These are phyloP conservation scores for Brachionus koreanus DNA, from an alignment of 1,140 invertebrate species.

Conservation along the genomic window DNA sequence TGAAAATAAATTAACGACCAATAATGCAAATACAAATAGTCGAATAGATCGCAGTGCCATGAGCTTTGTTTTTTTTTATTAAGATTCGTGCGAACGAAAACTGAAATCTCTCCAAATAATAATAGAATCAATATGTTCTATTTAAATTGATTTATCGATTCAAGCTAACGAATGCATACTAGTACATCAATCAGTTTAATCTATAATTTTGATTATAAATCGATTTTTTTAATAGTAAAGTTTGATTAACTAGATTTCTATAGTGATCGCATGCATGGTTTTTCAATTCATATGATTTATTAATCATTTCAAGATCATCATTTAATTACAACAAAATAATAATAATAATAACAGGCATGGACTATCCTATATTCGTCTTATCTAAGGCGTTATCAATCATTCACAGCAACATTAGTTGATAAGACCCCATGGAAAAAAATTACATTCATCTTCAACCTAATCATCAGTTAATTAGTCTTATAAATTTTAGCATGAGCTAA, in stretches of 20 bases:
- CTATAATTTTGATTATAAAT: background rate
- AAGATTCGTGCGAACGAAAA: background rate
- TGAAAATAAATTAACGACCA: background rate
- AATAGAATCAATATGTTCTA: constrained; percentile 12
- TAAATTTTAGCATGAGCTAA: too few relatives aligned
- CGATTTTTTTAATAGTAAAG: constrained; percentile 7
- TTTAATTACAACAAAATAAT: background rate
- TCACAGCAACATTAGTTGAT: background rate
- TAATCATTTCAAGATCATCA: constrained; percentile 30
- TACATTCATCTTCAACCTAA: background rate
- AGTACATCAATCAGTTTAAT: constrained; percentile 39
- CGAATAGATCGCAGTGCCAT: background rate
- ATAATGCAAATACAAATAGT: background rate
- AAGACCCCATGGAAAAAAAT: background rate
- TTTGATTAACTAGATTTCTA: constrained; percentile 35
- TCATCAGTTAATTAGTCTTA: too few relatives aligned
- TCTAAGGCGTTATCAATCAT: background rate
- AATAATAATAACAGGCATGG: background rate
- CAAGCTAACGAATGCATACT: constrained; percentile 6
- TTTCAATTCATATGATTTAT: constrained; percentile 27
- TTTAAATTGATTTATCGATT: constrained; percentile 40
- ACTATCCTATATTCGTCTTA: background rate
- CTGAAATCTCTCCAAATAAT: background rate
- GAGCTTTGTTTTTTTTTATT: background rate
- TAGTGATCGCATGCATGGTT: background rate